Base-by-base conservation (phyloP, 2,888 invertebrate species). In the Eristalis tenax region DNA sequence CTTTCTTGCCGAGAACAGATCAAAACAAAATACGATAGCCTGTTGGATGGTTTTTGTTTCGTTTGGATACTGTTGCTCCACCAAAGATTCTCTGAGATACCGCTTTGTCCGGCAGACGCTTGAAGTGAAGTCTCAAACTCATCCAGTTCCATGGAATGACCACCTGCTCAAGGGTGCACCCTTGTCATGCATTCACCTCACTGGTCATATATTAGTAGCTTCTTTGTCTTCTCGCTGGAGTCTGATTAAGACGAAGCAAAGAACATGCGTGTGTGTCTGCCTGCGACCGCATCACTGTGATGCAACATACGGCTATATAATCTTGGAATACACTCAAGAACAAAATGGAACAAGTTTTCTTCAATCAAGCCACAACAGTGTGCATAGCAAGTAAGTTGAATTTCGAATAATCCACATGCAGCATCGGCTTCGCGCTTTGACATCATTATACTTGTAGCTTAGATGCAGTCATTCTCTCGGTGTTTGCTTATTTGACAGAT, bases 141-240 rank as follows among this genome's bases (percentile, higher is more conserved):
- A 38, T 69, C 40, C 70, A 64, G 66, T 66, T 18, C 18, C 43
- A 13, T 6, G 35, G 40, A 68, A 50, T 77, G 83, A 76, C 83
- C 83, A 87, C 87, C 87, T 87, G 87, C 83, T n/a, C 79, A 74
- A 18, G 66, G 40, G 26, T 75, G 87, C 83, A 83, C 87, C 87
- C 83, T 83, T 79, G 71, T 75, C 59, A 59, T 28, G 59, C 83
- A 79, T 68, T 79, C 68, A 71, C 65, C 65, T 35, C 26, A 43
- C 63, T 28, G 18, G 35, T 22, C 56, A 61, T 56, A 64, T 32
- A 40, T 56, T 22, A 74, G 23, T 22, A 50, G 63, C 56, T 81
- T 83, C 73, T 83, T 77, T 83, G 68, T 87, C 63, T 68, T 56
- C 40, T 40, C 15, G n/a, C 18, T 61, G 40, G 28, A 74, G 23